Evolutionary conservation across 2,113 vertebrate genomes (phyloP).

Genomic region (Euleptes europaea): DNA sequence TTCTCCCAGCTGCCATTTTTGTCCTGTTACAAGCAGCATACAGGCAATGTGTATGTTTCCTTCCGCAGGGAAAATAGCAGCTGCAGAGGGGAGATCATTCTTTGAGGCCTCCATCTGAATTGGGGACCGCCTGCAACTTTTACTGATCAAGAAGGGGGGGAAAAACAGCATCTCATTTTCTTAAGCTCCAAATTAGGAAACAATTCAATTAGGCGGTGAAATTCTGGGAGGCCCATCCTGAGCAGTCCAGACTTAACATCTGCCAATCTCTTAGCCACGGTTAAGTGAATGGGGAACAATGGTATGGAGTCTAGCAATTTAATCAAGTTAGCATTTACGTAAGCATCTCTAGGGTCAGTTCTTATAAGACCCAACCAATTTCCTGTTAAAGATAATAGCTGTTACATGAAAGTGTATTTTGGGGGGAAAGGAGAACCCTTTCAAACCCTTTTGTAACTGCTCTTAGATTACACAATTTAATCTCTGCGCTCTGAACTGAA

Average conservation of each 20-base stretch:
- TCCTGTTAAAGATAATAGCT: slow-evolving; percentile 50
- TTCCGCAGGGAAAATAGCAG: too few species aligned
- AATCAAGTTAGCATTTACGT: background rate
- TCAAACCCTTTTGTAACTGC: slow-evolving; percentile 54
- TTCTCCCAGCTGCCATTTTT: too few species aligned
- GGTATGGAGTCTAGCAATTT: background rate
- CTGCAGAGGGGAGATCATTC: too few species aligned
- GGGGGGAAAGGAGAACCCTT: slow-evolving; percentile 54
- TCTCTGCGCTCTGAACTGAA: slow-evolving; percentile 48
- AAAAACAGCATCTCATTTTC: too few species aligned
- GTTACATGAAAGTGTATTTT: slow-evolving; percentile 62
- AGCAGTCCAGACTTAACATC: background rate
- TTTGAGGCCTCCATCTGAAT: too few species aligned
- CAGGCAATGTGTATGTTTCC: too few species aligned
- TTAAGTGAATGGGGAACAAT: background rate
- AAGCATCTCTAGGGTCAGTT: background rate
- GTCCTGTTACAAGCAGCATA: too few species aligned
- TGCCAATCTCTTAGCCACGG: background rate
- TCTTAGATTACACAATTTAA: slow-evolving; percentile 61
- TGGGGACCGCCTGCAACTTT: too few species aligned
- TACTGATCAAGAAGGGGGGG: too few species aligned
- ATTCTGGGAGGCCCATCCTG: background rate
- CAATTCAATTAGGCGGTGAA: slow-evolving; percentile 35
- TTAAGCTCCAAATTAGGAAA: slow-evolving; percentile 26
- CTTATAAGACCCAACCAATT: slow-evolving; percentile 47